Evolutionary conservation across 2,888 invertebrate genomes (phyloP), one percentile per base, ranked within the genome.

Genomic region (Gasteruption jaculator): DNA sequence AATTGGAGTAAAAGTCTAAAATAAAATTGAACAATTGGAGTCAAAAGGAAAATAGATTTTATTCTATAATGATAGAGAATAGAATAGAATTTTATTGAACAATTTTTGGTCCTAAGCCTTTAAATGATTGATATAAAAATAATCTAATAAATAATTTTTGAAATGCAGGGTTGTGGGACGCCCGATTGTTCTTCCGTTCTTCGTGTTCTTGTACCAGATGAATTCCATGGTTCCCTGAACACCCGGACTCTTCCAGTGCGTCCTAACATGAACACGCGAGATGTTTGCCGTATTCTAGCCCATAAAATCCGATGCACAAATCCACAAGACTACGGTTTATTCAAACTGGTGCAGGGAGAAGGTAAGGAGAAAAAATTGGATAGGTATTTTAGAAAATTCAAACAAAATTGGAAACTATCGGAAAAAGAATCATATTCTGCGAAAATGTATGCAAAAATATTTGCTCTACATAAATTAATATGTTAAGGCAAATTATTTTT

Each of bases 271-370:
- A 89, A 91, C 18, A 91, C 92, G 0, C 81, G 86, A 37, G 94
- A 95, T 73, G 85, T 96, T 39, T 92, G 94, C 74, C 85, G 92
- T 37, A 91, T 93, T 63, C 87, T 96, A 41, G 95, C 95, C 11
- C 93, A 94, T 68, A 93, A 94, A 65, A 90, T 93, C 43, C 83
- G 89, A 62, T 91, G 96, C 55, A 94, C 94, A 43, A 96, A 95
- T 73, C 92, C 95, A 12, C 93, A 94, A 72, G 95, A 96, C 71
- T 95, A 93, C 67, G 92, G 91, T 40, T 79, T 96, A 40, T 95
- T 90, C 65, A 85, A 91, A 50, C 74, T 94, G 45, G 86, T 90
- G 41, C 88, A 91, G 63, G 92, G 92, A 56, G 88, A 91, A 78
- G 91, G 91, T 91, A 50, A 49, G 20, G 34, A 18, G n/a, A 5